Conservation (phyloP, 2,797 vertebrate species). For the Nannoperca australis region DNA sequence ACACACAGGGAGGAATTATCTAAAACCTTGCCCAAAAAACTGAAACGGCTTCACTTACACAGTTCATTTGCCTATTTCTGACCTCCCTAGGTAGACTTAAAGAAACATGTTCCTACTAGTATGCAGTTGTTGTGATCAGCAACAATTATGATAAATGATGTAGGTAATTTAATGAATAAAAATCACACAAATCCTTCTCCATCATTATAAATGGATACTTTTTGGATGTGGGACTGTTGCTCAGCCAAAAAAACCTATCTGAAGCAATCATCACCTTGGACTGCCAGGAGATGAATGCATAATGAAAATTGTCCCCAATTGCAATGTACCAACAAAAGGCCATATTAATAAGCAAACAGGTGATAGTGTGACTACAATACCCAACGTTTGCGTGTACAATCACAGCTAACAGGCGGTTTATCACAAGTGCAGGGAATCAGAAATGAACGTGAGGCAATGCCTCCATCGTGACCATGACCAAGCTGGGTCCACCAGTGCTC, state of each 20-base stretch:
- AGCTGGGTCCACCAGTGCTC: conserved; percentile 8
- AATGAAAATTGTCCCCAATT: background rate
- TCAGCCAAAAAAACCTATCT: background rate
- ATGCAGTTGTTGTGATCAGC: background rate
- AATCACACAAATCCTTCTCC: background rate
- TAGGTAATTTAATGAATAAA: background rate
- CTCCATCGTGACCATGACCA: conserved; percentile 29
- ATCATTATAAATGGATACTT: background rate
- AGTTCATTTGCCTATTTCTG: conserved; percentile 6
- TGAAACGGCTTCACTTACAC: conserved; percentile 27
- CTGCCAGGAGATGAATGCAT: background rate
- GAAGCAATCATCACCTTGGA: background rate
- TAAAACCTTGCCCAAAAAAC: conserved; percentile 24
- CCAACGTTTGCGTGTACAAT: background rate
- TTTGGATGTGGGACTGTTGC: background rate
- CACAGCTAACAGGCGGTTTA: conserved; percentile 8
- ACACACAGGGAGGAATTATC: conserved; percentile 26
- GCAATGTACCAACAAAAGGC: background rate
- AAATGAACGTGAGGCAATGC: conserved; percentile 26
- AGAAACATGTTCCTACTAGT: background rate
- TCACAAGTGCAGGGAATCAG: conserved; percentile 8
- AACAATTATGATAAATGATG: background rate
- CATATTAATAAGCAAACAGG: background rate
- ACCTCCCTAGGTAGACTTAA: background rate
- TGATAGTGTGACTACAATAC: background rate